Conservation (phyloP, 2,888 invertebrate genomes). For the Myopa testacea region DNA sequence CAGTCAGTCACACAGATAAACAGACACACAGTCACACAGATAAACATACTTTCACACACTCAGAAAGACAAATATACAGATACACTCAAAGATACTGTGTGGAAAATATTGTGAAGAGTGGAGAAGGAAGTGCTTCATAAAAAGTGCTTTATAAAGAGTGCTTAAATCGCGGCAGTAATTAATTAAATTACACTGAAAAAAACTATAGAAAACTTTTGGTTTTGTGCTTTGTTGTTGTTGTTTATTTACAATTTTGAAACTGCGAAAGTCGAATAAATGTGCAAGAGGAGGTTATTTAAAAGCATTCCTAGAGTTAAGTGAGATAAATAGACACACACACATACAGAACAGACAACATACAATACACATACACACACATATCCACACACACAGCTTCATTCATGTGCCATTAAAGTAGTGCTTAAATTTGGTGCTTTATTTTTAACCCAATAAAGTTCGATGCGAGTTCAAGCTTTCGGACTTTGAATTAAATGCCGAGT, state of each 20-base stretch:
- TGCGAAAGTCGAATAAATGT: no score
- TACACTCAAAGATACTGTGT: not conserved
- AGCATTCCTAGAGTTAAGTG: not conserved
- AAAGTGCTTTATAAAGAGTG: conserved; percentile 21
- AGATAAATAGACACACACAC: not conserved
- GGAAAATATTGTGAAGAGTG: not conserved
- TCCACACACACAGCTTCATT: not conserved
- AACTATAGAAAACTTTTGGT: not conserved
- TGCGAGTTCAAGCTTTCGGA: no score
- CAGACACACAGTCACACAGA: not conserved
- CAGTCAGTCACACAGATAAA: not conserved
- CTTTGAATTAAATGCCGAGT: no score
- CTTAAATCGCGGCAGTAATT: not conserved
- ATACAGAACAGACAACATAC: not conserved
- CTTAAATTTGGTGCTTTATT: not conserved
- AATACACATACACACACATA: not conserved
- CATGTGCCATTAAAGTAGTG: not conserved
- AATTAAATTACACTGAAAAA: not conserved
- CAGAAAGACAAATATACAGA: no score
- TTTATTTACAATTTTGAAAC: not conserved
- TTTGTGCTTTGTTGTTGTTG: conserved; percentile 18
- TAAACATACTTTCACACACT: not conserved
- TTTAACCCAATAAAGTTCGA: no score
- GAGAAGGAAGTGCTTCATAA: conserved; percentile 21
- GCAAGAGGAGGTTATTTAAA: no score